Conservation (phyloP, 1,140 invertebrate species). For the Cecropterus lyciades region DNA sequence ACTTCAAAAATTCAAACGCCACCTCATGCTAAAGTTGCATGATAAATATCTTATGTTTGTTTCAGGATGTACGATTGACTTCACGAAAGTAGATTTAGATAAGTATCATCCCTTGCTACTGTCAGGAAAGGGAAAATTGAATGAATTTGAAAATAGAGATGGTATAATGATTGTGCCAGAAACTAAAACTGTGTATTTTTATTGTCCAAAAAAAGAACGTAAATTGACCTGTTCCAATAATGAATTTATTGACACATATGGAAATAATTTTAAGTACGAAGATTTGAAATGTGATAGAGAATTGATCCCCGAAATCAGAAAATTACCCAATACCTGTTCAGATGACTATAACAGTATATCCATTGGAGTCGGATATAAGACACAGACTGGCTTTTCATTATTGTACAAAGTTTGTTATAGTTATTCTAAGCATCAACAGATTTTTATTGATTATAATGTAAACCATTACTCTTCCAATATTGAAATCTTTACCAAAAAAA, state of each 20-base stretch:
- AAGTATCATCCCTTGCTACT: neutral
- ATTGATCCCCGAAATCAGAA: neutral
- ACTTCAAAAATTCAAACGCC: too few relatives aligned
- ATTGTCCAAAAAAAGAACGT: neutral
- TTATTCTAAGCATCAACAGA: conserved; percentile 45
- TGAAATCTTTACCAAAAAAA: conserved; percentile 4
- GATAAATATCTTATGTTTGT: neutral
- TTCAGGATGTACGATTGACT: neutral
- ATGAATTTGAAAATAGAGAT: neutral
- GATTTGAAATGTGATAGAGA: neutral
- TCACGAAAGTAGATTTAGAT: neutral
- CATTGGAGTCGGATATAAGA: neutral
- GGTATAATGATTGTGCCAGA: conserved; percentile 1
- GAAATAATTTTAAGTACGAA: neutral
- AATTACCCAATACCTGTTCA: neutral
- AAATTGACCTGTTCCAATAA: neutral
- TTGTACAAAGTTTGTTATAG: conserved; percentile 64
- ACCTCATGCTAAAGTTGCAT: too few relatives aligned
- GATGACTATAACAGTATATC: neutral
- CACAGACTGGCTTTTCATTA: neutral
- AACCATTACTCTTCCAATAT: conserved; percentile 36
- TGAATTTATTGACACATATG: neutral
- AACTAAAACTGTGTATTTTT: neutral
- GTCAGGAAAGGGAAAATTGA: neutral
- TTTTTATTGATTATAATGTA: conserved; percentile 51